These are phyloP conservation scores for Dryocosmus kuriphilus DNA, from an alignment of 2,888 invertebrate species.

Conservation along the genomic window DNA sequence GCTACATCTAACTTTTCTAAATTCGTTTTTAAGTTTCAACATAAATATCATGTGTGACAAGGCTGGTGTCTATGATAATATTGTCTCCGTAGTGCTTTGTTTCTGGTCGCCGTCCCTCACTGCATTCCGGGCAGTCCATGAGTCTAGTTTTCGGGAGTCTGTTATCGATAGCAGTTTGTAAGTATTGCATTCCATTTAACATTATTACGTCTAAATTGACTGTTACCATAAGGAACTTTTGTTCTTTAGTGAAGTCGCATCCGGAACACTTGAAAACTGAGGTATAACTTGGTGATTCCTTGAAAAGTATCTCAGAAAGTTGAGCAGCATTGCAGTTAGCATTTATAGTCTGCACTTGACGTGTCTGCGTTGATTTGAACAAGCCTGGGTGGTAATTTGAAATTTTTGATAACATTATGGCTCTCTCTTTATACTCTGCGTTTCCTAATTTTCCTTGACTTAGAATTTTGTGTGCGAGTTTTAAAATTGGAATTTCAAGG, in stretches of 20 bases:
- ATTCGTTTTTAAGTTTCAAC: neutral
- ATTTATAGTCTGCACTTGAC: no score
- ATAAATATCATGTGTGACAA: neutral
- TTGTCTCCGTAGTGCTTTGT: neutral
- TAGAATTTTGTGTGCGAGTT: conserved; percentile 27
- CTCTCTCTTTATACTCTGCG: neutral
- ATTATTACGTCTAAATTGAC: neutral
- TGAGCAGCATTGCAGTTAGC: no score
- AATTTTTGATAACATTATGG: neutral
- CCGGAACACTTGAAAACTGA: no score
- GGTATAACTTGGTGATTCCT: no score
- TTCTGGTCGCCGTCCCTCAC: neutral
- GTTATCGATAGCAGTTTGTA: neutral
- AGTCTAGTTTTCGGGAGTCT: neutral
- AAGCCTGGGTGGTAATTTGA: neutral
- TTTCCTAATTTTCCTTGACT: no score
- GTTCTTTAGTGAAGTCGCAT: neutral
- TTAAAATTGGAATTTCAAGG: no score
- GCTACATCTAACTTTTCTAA: neutral
- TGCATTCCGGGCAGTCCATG: neutral
- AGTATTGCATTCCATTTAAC: neutral
- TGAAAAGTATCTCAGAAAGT: no score
- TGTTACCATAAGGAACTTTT: neutral
- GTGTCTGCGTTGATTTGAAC: neutral
- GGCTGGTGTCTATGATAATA: neutral